phyloP scores from a whole-genome alignment of 2,113 vertebrate genomes.

The Oncorhynchus kisutch region DNA sequence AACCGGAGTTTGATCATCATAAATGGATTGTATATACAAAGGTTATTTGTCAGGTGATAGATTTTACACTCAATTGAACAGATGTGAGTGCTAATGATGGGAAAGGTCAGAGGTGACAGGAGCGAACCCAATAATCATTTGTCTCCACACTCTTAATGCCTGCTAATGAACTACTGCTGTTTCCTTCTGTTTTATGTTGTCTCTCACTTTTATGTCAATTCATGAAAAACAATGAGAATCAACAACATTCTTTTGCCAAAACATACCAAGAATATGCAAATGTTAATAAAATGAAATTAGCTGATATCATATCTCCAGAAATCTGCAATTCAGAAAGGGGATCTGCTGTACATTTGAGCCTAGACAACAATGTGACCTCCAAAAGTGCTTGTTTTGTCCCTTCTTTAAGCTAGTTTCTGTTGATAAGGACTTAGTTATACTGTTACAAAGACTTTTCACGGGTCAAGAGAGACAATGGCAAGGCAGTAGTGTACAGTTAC shows the following conservation, averaged over 20 bases:
- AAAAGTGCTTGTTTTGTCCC: too few relatives aligned
- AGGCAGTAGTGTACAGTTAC: conserved; percentile 6
- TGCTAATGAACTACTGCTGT: not conserved
- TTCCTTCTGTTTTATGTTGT: not conserved
- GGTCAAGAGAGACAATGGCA: not conserved
- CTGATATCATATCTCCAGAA: not conserved
- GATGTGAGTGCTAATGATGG: conserved; percentile 14
- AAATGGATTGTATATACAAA: not conserved
- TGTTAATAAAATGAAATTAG: not conserved
- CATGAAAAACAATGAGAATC: not conserved
- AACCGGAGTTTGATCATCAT: not conserved
- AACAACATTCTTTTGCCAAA: not conserved
- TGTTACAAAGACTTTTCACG: not conserved
- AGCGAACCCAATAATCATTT: not conserved
- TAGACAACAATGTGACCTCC: not conserved
- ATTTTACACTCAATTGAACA: conserved; percentile 13
- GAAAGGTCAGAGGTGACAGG: conserved; percentile 2
- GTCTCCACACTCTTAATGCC: not conserved
- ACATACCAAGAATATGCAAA: not conserved
- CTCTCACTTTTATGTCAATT: not conserved
- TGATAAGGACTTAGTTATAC: not conserved
- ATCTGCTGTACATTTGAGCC: not conserved
- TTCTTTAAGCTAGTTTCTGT: too few relatives aligned
- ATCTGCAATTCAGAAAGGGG: not conserved
- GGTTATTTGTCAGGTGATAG: conserved; percentile 12